These are phyloP conservation scores for Erethizon dorsatum DNA, from an alignment of 2,797 vertebrate genomes.

Conservation along the genomic window DNA sequence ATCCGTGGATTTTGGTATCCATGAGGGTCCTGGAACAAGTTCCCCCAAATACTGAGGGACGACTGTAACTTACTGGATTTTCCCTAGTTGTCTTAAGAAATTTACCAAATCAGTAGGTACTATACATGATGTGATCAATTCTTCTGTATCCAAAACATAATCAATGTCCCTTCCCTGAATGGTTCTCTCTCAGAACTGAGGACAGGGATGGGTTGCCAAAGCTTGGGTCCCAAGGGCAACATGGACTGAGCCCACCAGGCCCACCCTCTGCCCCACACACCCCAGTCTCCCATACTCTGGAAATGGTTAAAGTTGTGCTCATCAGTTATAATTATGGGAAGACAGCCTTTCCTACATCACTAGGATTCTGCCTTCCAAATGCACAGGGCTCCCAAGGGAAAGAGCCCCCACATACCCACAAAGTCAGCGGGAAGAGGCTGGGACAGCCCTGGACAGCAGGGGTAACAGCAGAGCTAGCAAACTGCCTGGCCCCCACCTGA, in stretches of 20 bases:
- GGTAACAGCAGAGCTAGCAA: background rate
- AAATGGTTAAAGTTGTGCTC: background rate
- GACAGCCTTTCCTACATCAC: background rate
- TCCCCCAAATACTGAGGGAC: background rate
- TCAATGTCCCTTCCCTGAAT: background rate
- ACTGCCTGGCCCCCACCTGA: too few relatives aligned
- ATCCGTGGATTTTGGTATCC: background rate
- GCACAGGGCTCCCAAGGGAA: background rate
- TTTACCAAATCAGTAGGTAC: background rate
- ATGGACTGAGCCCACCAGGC: background rate
- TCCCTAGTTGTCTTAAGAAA: background rate
- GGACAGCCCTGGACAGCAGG: background rate
- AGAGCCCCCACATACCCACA: background rate
- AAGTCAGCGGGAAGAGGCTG: background rate
- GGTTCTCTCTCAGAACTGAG: background rate
- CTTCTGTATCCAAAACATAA: background rate
- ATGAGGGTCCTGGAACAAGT: background rate
- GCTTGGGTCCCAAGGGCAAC: background rate
- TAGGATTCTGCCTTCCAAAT: background rate
- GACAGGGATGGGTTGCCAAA: background rate
- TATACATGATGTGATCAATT: background rate
- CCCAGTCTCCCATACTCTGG: background rate
- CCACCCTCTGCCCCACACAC: background rate
- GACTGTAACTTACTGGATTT: background rate
- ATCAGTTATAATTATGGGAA: background rate